Base-by-base conservation (phyloP, 2,888 invertebrate species). In the Chaitophorus viminalis region DNA sequence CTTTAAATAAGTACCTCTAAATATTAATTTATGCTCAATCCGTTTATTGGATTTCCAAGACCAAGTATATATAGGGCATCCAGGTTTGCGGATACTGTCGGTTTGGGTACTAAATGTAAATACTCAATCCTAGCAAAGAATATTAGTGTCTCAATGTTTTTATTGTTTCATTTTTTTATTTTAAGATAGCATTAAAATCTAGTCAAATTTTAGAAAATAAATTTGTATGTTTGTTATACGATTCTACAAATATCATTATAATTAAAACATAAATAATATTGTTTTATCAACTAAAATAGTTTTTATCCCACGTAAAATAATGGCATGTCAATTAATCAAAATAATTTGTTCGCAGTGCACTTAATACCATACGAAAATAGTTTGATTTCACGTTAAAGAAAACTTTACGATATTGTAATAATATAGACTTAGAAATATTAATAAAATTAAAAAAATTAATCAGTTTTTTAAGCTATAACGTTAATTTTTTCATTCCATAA, bases 281-380 rank as follows among this genome's bases (percentile, higher is more conserved):
- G 33, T 60, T 60, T 36, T 36, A 46, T n/a, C 3, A 8, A 36
- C 25, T 25, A n/a, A 70, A 68, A 81, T 75, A 83, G 60, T 60
- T 83, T 74, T 74, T 36, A 54, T 29, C 74, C 74, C 74, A 60
- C 75, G 60, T 83, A 75, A 31, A 60, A n/a, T 83, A 74, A 84
- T 65, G 83, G 85, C 52, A 72, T 86, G 86, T 86, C 86, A 86
- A 86, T 86, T 86, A 86, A 86, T 60, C 86, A 72, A 79, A 78
- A 60, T 60, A 54, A 72, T 72, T 54, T 78, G 78, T 78, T 86
- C 54, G 36, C 78, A 72, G 36, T 29, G 78, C 86, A 86, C 85
- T n/a, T 72, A 29, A 29, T 65, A 77, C 72, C 39, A 52, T 86
- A 65, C 21, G 65, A 33, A 78, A 78, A 72, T 79, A 77, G 84